Conservation (phyloP, 2,888 invertebrate genomes). For the Magallana nippona region DNA sequence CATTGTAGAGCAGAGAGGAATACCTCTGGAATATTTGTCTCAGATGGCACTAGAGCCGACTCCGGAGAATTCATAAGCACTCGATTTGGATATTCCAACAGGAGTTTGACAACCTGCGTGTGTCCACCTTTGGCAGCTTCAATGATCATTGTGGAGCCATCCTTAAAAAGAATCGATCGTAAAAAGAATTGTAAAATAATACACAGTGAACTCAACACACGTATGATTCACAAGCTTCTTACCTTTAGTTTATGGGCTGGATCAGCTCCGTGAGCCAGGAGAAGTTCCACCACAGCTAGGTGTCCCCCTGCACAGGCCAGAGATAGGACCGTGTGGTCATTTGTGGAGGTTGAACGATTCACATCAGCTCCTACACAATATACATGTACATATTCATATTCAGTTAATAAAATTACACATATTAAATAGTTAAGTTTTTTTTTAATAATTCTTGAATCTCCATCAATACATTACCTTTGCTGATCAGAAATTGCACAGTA, state of each 20-base stretch:
- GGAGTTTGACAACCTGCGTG: conserved; percentile 94
- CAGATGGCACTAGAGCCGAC: conserved; percentile 60
- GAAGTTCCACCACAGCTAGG: conserved; percentile 93
- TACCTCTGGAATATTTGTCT: conserved; percentile 63
- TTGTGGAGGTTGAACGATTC: conserved; percentile 90
- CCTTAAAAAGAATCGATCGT: conserved; percentile 81
- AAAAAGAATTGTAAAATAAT: too few relatives aligned
- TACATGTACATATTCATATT: not conserved
- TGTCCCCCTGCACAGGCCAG: conserved; percentile 98
- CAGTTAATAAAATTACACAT: not conserved
- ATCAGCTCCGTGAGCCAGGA: conserved; percentile 95
- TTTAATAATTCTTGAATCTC: not conserved
- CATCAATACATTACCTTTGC: conserved; percentile 83
- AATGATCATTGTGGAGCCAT: conserved; percentile 98
- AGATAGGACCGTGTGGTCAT: conserved; percentile 98
- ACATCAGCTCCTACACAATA: conserved; percentile 85
- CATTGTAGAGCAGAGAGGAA: not conserved
- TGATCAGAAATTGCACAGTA: conserved; percentile 96
- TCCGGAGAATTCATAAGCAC: conserved; percentile 66
- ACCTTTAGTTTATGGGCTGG: conserved; percentile 97
- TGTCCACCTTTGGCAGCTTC: conserved; percentile 99
- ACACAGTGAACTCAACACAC: too few relatives aligned
- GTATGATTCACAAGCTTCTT: conserved; percentile 41
- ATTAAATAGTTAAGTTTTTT: not conserved
- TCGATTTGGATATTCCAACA: conserved; percentile 93